Conservation (phyloP, 1,140 invertebrate species). For the Argopecten irradians region DNA sequence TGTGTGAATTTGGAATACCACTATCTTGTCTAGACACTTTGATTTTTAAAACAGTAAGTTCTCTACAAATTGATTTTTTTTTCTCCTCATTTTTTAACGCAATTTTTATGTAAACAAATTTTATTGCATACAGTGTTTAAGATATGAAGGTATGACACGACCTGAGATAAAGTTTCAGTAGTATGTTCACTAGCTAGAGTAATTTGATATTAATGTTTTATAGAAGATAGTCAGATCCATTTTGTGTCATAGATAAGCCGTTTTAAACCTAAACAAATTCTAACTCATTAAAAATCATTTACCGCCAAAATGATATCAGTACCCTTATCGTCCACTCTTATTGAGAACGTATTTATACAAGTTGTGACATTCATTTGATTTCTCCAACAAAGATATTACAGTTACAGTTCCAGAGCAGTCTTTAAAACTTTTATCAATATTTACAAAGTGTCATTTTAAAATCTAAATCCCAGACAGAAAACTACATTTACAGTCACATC, state of each 20-base stretch:
- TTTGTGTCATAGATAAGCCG: not conserved
- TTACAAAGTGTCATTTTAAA: not conserved
- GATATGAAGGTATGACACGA: too few species aligned
- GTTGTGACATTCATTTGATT: not conserved
- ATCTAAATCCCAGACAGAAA: not conserved
- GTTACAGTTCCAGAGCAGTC: too few species aligned
- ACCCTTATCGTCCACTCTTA: not conserved
- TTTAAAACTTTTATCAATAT: not conserved
- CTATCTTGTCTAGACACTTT: too few species aligned
- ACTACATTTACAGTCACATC: not conserved
- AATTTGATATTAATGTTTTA: not conserved
- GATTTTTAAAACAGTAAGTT: too few species aligned
- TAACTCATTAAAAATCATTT: not conserved
- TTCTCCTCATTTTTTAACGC: too few species aligned
- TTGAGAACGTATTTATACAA: not conserved
- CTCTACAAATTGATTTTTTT: too few species aligned
- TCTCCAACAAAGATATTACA: not conserved
- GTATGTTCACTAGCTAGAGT: too few species aligned
- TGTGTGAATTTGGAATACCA: too few species aligned
- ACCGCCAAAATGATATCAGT: not conserved
- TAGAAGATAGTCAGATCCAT: not conserved
- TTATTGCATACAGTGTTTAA: too few species aligned
- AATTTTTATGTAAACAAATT: too few species aligned
- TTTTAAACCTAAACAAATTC: not conserved
- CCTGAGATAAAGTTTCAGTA: too few species aligned